Conservation (phyloP, 2,888 invertebrate species). For the Dicyrtoma fusca region DNA sequence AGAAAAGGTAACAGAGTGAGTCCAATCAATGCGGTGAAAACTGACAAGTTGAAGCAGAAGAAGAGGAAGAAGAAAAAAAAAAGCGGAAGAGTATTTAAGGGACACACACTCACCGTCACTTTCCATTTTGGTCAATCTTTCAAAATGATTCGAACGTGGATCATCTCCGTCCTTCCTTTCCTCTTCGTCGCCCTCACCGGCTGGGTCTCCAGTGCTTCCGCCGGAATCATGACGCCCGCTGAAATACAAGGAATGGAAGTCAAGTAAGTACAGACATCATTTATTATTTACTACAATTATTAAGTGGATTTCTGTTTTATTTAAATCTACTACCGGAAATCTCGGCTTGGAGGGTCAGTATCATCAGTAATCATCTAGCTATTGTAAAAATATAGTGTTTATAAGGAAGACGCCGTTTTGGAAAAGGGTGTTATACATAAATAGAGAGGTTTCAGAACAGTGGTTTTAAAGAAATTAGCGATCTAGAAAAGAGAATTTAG, state of each 20-base stretch:
- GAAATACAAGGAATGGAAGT: slow-evolving; percentile 15
- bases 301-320: no score
- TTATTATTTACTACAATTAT: background rate
- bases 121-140: slow-evolving; percentile 13
- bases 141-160: slow-evolving; percentile 7
- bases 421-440: no score
- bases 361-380: no score
- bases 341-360: no score
- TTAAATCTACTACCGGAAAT: no score
- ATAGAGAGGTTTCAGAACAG: no score
- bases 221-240: slow-evolving; percentile 21
- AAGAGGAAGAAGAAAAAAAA: background rate
- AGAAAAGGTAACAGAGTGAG: no score
- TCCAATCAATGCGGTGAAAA: background rate
- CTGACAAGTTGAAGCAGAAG: slow-evolving; percentile 9
- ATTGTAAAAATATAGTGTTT: no score
- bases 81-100: slow-evolving; percentile 1
- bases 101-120: background rate
- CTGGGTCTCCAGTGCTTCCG: slow-evolving; percentile 5
- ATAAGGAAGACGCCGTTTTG: no score
- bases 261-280: slow-evolving; percentile 22
- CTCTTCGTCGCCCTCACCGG: background rate
- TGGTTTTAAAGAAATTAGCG: no score
- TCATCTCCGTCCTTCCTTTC: background rate
- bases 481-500: no score